Evolutionary conservation across 2,888 invertebrate species (phyloP), one percentile per base, ranked within the genome.

Genomic region (Acronicta alni): DNA sequence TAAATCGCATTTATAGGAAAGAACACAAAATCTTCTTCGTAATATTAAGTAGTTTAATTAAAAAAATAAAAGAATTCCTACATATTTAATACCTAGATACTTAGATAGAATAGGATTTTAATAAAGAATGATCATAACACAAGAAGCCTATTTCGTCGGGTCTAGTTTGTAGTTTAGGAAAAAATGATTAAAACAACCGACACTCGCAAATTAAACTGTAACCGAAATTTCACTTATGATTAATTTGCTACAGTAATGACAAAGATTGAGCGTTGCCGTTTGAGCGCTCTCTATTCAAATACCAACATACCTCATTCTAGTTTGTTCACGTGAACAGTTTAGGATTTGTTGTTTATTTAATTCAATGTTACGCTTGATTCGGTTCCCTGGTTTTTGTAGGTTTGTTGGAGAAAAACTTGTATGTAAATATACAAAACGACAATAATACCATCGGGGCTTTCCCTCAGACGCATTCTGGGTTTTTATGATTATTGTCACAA

Each of bases 161-260:
- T 41, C 35, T 41, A 43, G 52, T 26, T 43, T 38, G 42, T 46
- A n/a, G 43, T 16, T 26, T 49, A 46, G 57, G 66, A 71, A 80
- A 80, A 83, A 78, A 70, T 68, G 67, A 73, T 71, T 72, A 64
- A 75, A 70, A 48, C 42, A 26, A 44, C 15, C 42, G 66, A 74
- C 59, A 52, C 63, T 70, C 38, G 56, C 57, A 62, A 67, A 70
- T 71, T 68, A 68, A 59, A 61, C 68, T 53, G 54, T 58, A 63
- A 70, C 66, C 76, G 67, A 66, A 80, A 80, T 89, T 90, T 89
- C 87, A 84, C 86, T 87, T 82, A 82, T 86, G 86, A 87, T 86
- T 87, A 85, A 88, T 86, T 84, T 82, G 77, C 76, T 79, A 70
- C 66, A 74, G 78, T 74, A 77, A 79, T 77, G 83, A 87, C 86